Evolutionary conservation across 2,113 vertebrate genomes (phyloP), one percentile per base, ranked within the genome.

Genomic region (Poeciliopsis retropinna): DNA sequence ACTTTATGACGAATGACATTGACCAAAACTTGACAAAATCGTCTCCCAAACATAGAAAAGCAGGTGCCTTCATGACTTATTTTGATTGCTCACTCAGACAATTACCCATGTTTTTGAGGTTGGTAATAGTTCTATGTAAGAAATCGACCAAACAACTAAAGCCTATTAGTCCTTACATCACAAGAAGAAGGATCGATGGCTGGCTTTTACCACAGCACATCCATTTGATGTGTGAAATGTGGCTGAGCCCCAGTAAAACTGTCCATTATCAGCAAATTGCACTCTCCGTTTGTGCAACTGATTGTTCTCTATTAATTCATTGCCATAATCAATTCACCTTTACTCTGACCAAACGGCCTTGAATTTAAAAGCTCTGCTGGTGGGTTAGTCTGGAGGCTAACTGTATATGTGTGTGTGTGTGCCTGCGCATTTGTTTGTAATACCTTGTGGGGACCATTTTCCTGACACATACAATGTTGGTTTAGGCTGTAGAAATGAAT

Each of bases 341-440:
- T 25, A 70, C 70, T 82, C 66, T 79, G 78, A 79, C 79, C 85
- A 88, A 60, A 88, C 83, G 83, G 88, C 79, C 76, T 83, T 75
- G 65, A 75, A 83, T 74, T 82, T 93, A 91, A 93, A 92, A 92
- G 91, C 91, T 79, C 88, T 87, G 79, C 60, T 51, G 81, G 74
- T 76, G 74, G 81, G 86, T 87, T 73, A 84, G 75, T 73, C 72
- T 74, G 77, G 60, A 37, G 73, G 75, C 79, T 63, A 86, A 87
- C 80, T 31, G 31, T 31, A 31, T 89, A 12, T 37, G 54, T 81
- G 31, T 6, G 51, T 69, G 15, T 80, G 30, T 62, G 66, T 81
- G 31, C 30, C n/a, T n/a, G n/a, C n/a, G n/a, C n/a, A n/a, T 19
- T 17, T 51, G 47, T 54, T 71, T 39, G 39, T 41, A 3, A 31